Conservation (phyloP, 2,888 invertebrate genomes). For the Lamellibrachia satsuma region DNA sequence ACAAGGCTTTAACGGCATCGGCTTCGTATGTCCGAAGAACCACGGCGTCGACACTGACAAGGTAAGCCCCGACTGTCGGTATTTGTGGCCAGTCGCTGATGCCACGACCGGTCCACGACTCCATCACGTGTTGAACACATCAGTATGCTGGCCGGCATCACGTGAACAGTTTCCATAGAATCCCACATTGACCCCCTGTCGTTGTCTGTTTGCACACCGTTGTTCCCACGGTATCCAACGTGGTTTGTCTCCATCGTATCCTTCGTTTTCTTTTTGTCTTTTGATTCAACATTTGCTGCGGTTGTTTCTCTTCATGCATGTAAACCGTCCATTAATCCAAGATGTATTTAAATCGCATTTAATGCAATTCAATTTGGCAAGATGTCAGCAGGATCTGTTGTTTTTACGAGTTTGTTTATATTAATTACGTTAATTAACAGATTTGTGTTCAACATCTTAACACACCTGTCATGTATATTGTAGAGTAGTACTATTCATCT, state of each 20-base stretch:
- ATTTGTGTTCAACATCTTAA: too few species aligned
- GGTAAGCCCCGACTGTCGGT: background rate
- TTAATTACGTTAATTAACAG: background rate
- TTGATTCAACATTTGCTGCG: background rate
- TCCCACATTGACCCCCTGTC: background rate
- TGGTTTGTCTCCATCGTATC: background rate
- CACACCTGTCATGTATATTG: too few species aligned
- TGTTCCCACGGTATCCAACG: background rate
- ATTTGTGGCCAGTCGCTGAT: background rate
- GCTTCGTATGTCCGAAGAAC: background rate
- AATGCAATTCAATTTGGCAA: background rate
- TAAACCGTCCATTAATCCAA: background rate
- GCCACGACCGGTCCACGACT: background rate
- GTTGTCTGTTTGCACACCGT: background rate
- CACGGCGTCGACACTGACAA: background rate
- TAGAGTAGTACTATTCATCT: too few species aligned
- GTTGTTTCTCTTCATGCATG: background rate
- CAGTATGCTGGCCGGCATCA: background rate
- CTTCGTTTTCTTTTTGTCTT: background rate
- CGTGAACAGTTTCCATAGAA: background rate
- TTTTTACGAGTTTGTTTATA: background rate
- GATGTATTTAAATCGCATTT: background rate
- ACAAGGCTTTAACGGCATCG: background rate
- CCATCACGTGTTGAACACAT: background rate
- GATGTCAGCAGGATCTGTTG: background rate